Evolutionary conservation across 2,888 invertebrate genomes (phyloP).

Genomic region (Rhagonycha lutea): DNA sequence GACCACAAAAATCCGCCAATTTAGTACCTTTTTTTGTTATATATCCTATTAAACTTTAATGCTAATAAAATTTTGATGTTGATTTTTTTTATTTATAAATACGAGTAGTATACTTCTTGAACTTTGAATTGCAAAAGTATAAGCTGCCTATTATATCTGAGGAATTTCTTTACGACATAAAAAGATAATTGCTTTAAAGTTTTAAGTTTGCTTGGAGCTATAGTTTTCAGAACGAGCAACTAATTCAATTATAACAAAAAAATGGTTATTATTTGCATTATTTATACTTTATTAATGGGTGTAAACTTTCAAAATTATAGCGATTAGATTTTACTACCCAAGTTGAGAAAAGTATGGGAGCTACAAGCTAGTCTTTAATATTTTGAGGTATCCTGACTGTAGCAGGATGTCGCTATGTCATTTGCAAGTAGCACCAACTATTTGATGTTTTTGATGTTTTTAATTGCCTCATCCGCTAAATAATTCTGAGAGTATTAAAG

Average conservation of each 20-base stretch:
- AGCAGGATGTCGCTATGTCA: not conserved
- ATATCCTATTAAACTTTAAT: not conserved
- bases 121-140: not conserved
- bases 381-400: not conserved
- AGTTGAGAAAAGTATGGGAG: not conserved
- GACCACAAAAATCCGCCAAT: too few relatives aligned
- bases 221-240: not conserved
- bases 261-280: not conserved
- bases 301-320: not conserved
- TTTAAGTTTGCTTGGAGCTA: not conserved
- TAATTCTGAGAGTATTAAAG: not conserved
- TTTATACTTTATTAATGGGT: not conserved
- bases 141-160: slow-evolving; percentile 1
- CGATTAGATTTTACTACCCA: not conserved
- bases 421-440: not conserved
- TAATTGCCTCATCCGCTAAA: not conserved
- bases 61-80: not conserved
- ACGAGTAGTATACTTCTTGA: not conserved
- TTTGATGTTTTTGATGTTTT: not conserved
- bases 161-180: slow-evolving; percentile 1
- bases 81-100: not conserved
- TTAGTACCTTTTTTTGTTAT: too few relatives aligned
- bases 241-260: not conserved
- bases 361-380: not conserved
- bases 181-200: slow-evolving; percentile 2